Evolutionary conservation across 2,888 invertebrate species (phyloP), one percentile per base, ranked within the genome.

Genomic region (Drosophila austrosaltans): DNA sequence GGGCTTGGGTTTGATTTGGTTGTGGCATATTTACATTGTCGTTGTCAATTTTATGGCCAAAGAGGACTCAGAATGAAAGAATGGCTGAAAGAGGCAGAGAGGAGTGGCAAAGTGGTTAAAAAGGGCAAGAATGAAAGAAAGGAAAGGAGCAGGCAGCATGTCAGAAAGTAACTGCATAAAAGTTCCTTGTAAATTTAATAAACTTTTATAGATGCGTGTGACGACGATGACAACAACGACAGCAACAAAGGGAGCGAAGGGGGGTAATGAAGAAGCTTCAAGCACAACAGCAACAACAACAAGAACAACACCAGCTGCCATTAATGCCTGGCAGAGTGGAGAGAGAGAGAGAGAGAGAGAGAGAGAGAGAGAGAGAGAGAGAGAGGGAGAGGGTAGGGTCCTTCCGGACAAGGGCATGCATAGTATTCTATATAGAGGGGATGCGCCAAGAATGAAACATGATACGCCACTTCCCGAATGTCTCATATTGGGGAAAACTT

Each of bases 181-280:
- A 84, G 85, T 85, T 87, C 73, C 84, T 84, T 84, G 87, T 82
- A 87, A 80, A 87, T 87, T 87, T 87, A 83, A 85, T 87, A 85
- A 87, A 83, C 83, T 87, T 85, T 85, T 87, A 85, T 84, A 77
- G 85, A 76, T 81, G 77, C 74, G 69, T 25, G 63, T 67, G 67
- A 64, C 58, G 75, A 44, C 63, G 39, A 65, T 6, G 48, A 63
- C 40, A 61, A 16, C 32, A 39, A 39, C 42, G 58, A 12, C 63
- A 39, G 53, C 58, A 64, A 66, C 78, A 67, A 74, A 68, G 76
- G 40, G 68, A 30, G 22, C 25, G 48, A 36, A 36, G 25, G 48
- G 40, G 48, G 4, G 22, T 10, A 22, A 48, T 10, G 48, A 22
- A 48, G 7, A 22, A 48, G 25, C 22, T 25, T 12, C 22, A 8